phyloP scores from a whole-genome alignment of 2,113 vertebrate species.

The Antechinus stuartii region DNA sequence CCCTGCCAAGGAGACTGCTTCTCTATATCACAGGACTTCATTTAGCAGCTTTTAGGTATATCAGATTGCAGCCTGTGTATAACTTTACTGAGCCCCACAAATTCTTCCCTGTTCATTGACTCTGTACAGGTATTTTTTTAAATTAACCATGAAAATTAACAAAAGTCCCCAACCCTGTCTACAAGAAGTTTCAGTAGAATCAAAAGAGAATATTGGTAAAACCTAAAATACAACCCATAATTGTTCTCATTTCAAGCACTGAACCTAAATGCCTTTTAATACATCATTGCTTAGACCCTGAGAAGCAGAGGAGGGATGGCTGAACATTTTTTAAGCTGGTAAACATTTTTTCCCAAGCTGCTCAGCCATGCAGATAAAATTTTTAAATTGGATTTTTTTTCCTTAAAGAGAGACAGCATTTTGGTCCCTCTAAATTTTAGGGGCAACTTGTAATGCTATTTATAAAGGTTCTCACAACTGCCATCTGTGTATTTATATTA shows the following conservation, averaged over 20 bases:
- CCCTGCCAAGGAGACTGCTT: not conserved
- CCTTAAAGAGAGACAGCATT: not conserved
- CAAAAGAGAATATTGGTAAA: not conserved
- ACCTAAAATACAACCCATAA: not conserved
- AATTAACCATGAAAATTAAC: not conserved
- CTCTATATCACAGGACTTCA: not conserved
- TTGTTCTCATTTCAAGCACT: not conserved
- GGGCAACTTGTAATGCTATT: not conserved
- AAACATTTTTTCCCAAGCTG: conserved; percentile 52
- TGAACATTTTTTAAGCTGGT: conserved; percentile 32
- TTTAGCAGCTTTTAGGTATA: not conserved
- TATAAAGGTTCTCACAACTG: not conserved
- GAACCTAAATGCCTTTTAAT: not conserved
- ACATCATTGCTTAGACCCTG: not conserved
- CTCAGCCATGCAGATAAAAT: conserved; percentile 30
- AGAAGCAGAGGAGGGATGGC: not conserved
- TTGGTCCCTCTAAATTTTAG: not conserved
- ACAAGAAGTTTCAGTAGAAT: not conserved
- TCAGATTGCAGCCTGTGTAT: not conserved
- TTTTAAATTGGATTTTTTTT: conserved; percentile 1
- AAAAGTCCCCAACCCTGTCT: not conserved
- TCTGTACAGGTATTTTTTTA: not conserved
- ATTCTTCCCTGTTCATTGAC: not conserved
- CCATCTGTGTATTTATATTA: not conserved
- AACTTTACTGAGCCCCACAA: not conserved